These are phyloP conservation scores for Eupsilia transversa DNA, from an alignment of 2,888 invertebrate genomes.

Conservation along the genomic window DNA sequence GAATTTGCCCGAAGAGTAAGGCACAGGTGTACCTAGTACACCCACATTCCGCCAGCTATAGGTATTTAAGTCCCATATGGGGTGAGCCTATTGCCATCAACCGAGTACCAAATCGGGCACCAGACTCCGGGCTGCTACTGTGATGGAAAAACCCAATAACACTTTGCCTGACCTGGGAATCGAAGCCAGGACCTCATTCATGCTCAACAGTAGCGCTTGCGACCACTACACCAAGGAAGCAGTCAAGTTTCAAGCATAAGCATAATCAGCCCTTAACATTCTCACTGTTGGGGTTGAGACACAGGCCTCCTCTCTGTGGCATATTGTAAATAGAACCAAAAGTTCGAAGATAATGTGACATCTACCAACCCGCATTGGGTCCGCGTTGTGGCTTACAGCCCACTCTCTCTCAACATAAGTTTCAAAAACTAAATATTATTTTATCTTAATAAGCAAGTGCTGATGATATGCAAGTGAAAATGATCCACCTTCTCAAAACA, in stretches of 20 bases:
- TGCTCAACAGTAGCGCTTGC: background rate
- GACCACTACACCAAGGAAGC: background rate
- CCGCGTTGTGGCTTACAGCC: background rate
- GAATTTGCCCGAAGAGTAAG: background rate
- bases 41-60: background rate
- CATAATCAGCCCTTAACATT: background rate
- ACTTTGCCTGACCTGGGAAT: background rate
- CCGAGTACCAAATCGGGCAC: background rate
- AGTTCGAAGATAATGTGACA: background rate
- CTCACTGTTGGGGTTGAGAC: background rate
- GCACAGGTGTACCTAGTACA: background rate
- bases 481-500: background rate
- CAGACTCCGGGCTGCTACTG: background rate
- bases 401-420: background rate
- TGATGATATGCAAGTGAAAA: too few species aligned
- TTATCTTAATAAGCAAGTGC: background rate
- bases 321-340: background rate
- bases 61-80: background rate
- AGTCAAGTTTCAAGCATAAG: background rate
- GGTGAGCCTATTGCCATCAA: background rate
- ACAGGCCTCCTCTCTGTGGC: background rate
- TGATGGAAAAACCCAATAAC: background rate
- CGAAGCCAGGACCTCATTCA: background rate
- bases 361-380: background rate
- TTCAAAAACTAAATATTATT: background rate